Base-by-base conservation (phyloP, 1,140 invertebrate species). In the Pseudomyrmex gracilis region DNA sequence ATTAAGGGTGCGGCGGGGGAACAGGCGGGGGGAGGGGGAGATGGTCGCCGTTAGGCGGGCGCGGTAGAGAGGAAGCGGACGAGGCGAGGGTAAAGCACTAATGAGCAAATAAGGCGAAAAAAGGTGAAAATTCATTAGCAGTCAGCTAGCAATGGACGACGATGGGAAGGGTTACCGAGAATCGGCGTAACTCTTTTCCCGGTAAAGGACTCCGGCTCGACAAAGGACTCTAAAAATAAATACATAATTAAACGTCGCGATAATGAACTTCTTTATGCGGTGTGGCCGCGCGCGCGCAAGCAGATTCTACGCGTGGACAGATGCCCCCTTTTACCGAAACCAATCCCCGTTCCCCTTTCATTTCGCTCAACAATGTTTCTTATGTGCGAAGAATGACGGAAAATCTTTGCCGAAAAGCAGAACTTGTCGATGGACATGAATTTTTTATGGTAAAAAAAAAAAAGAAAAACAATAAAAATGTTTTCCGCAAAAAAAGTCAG, bases 111-210 rank as follows among this genome's bases (percentile, higher is more conserved):
- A 89, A 90, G 89, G 88, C 88, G 89, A 93, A 93, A 92, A 93
- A 92, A 90, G 85, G 90, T 90, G 90, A 92, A 93, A 94, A 93
- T 93, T 94, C 92, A 94, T 94, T 94, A 94, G 91, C 90, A 90
- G 92, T 92, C 87, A 91, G 90, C 88, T 87, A 87, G 91, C 87
- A 88, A 86, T 90, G 88, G 87, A 73, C 73, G 87, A 85, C 45
- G 85, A 67, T 80, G 78, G 80, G 64, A 84, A 71, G 73, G 82
- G 82, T 91, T 93, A 94, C 93, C 84, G 84, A 78, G 93, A 94
- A 94, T 93, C 90, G 90, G 88, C 91, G 90, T 93, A 93, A 93
- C 90, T 93, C 85, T 87, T 89, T 93, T 93, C 90, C 83, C 82
- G 67, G 89, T 91, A 92, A 87, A 88, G 71, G 82, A 90, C 85